Evolutionary conservation across 2,888 invertebrate species (phyloP).

Genomic region (Pammene aurita): DNA sequence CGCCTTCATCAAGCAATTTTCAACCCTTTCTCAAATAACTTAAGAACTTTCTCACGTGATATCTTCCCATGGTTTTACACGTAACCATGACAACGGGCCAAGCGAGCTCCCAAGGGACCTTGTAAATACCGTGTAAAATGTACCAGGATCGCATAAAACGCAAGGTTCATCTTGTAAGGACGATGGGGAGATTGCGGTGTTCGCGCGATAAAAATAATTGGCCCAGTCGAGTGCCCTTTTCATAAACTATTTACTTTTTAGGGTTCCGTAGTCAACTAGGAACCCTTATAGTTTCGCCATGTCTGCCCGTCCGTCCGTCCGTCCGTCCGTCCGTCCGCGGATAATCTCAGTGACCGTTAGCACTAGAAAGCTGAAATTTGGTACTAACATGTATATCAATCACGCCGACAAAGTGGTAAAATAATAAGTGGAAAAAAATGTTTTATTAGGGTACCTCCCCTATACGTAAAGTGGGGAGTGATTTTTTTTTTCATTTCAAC

Average conservation of each 20-base stretch:
- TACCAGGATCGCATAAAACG: slow-evolving; percentile 66
- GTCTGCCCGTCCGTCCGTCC: too few species aligned
- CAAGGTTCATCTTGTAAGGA: slow-evolving; percentile 46
- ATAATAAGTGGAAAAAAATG: too few species aligned
- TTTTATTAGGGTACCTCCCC: too few species aligned
- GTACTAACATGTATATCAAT: too few species aligned
- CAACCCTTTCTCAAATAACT: neutral
- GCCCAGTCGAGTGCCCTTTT: slow-evolving; percentile 55
- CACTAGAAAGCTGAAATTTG: too few species aligned
- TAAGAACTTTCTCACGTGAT: neutral
- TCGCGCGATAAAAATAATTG: slow-evolving; percentile 61
- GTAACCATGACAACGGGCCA: slow-evolving; percentile 42
- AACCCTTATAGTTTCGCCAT: too few species aligned
- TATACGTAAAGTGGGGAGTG: too few species aligned
- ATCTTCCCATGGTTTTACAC: slow-evolving; percentile 6
- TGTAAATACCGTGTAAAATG: slow-evolving; percentile 74
- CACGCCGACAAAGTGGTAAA: too few species aligned
- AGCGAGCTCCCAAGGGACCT: slow-evolving; percentile 63
- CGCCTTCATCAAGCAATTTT: neutral
- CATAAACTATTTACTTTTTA: slow-evolving; percentile 56
- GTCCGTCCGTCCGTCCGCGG: too few species aligned
- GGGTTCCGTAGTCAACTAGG: too few species aligned
- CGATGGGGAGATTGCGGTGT: slow-evolving; percentile 43
- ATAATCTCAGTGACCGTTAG: too few species aligned
- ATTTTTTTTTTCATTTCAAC: too few species aligned